phyloP scores from a whole-genome alignment of 2,113 vertebrate genomes.

The Onychostruthus taczanowskii region DNA sequence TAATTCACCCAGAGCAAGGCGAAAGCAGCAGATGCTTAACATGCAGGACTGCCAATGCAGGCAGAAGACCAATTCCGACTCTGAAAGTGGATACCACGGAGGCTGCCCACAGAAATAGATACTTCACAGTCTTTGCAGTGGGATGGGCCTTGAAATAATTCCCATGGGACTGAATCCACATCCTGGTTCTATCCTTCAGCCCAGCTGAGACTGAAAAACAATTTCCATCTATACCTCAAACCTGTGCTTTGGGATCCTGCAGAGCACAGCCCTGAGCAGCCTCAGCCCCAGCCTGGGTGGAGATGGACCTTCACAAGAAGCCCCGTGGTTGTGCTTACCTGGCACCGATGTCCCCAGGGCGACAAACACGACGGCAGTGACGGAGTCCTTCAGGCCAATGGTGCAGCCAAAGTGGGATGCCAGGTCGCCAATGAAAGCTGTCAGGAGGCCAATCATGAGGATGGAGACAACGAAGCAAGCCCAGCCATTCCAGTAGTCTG shows the following conservation, averaged over 20 bases:
- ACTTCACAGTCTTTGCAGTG: not conserved
- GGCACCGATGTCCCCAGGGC: conserved; percentile 94
- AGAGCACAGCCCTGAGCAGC: not conserved
- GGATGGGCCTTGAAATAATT: not conserved
- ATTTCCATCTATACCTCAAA: not conserved
- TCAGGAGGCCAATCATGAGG: conserved; percentile 89
- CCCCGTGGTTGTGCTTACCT: conserved; percentile 72
- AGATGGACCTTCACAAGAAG: not conserved
- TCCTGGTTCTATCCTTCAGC: not conserved
- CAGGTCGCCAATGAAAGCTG: conserved; percentile 92
- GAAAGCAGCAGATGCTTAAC: not conserved
- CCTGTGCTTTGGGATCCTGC: not conserved
- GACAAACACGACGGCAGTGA: conserved; percentile 93
- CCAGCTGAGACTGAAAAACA: not conserved
- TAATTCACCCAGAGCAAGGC: not conserved
- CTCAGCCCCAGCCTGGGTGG: not conserved
- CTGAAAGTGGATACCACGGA: not conserved
- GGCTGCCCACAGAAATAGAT: not conserved
- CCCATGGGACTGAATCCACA: not conserved
- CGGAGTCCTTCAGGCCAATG: conserved; percentile 93
- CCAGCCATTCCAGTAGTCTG: conserved; percentile 96
- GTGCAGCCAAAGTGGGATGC: conserved; percentile 97
- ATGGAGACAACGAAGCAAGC: conserved; percentile 93
- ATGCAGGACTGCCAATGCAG: not conserved
- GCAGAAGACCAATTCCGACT: not conserved